These are phyloP conservation scores for Agrochola macilenta DNA, from an alignment of 2,888 invertebrate genomes.

Conservation along the genomic window DNA sequence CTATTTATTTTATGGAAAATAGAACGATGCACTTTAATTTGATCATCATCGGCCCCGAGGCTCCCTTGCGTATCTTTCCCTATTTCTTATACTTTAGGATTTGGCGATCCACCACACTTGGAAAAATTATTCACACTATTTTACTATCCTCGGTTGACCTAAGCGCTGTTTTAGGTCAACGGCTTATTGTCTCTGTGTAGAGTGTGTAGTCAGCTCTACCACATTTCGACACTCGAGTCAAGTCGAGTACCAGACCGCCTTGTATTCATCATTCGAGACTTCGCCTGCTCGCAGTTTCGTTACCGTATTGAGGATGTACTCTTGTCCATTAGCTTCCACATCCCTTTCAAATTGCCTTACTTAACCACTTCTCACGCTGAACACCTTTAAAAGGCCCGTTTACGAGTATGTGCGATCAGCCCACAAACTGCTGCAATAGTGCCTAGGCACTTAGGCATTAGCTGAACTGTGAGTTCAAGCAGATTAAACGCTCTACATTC, in stretches of 20 bases:
- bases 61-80: background rate
- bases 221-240: conserved; percentile 32
- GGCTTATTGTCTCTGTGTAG: conserved; percentile 19
- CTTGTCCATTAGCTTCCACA: conserved; percentile 3
- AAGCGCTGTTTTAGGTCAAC: conserved; percentile 43
- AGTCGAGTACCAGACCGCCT: conserved; percentile 29
- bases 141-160: conserved; percentile 6
- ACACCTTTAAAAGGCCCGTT: background rate
- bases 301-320: background rate
- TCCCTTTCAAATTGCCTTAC: background rate
- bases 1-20: background rate
- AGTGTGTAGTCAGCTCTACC: conserved; percentile 33
- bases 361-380: background rate
- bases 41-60: background rate
- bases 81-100: background rate
- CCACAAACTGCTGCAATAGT: background rate
- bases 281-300: conserved; percentile 3
- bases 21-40: background rate
- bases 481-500: background rate
- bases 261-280: conserved; percentile 24
- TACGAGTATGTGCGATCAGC: background rate
- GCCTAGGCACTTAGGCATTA: background rate
- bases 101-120: background rate
- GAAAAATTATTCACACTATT: background rate
- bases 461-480: background rate